Base-by-base conservation (phyloP, 2,797 vertebrate genomes). In the Miichthys miiuy region DNA sequence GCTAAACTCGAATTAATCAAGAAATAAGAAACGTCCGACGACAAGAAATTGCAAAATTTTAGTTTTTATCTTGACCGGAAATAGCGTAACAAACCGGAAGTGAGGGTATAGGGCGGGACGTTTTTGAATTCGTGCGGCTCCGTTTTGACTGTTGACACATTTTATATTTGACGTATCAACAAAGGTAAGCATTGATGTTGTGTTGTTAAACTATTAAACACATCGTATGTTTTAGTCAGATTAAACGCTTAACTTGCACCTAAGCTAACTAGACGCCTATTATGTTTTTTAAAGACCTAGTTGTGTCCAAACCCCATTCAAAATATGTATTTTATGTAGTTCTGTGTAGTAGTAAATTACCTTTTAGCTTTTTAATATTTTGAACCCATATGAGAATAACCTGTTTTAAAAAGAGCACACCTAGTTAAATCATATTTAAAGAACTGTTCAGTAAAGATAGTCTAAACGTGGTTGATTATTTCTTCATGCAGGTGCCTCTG, bases 101-200 rank as follows among this genome's bases (percentile, higher is more conserved):
- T 83, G 7, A 41, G 2, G 0, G 2, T 2, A 46, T 52, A 82
- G 80, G 82, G 88, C 77, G 90, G 86, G 79, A 79, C 52, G 30
- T 65, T 90, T 91, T 92, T 67, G 8, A 92, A 85, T 75, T 86
- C 2, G n/a, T 68, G 13, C 4, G 23, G 58, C 2, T 73, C 3
- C 0, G 11, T 46, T 74, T 62, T 61, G 77, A 68, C 47, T 87
- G 77, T 80, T 86, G 64, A 58, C 38, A 46, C 25, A 10, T n/a
- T 5, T 42, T 2, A 8, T 6, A 44, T 20, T 42, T 21, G 50
- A 25, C 4, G 21, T 20, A 2, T 27, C 12, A 2, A 4, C 9
- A 63, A 88, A 85, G 92, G 91, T 92, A 90, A 6, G 84, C 0
- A 2, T 18, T 54, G 1, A 3, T 52, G 2, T 17, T n/a, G 0